Evolutionary conservation across 2,888 invertebrate genomes (phyloP).

Genomic region (Hedychridium roseum): DNA sequence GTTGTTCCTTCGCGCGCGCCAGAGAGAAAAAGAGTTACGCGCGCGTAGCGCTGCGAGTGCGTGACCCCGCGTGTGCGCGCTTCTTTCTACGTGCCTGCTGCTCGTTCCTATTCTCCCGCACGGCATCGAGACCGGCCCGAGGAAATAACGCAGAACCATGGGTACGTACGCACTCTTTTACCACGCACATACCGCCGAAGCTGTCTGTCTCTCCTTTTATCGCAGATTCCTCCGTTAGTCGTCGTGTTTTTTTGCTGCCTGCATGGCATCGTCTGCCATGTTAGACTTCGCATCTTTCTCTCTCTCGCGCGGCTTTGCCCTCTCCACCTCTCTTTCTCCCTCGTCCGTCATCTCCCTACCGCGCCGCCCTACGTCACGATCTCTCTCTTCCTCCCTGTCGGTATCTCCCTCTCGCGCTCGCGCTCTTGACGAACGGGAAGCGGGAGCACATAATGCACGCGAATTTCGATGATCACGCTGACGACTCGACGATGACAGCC

Average conservation of each 20-base stretch:
- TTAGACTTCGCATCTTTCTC: constrained; percentile 37
- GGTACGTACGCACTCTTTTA: constrained; percentile 21
- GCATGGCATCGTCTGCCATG: constrained; percentile 42
- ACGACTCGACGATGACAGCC: constrained; percentile 12
- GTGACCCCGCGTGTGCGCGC: constrained; percentile 35
- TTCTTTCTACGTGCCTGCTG: constrained; percentile 6
- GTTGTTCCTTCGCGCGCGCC: constrained; percentile 2
- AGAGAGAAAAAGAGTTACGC: constrained; percentile 19
- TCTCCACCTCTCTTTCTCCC: constrained; percentile 13
- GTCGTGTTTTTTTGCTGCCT: constrained; percentile 43
- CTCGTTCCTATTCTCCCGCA: constrained; percentile 4
- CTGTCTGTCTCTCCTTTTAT: constrained; percentile 20
- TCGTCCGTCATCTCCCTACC: constrained; percentile 4
- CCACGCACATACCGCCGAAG: constrained; percentile 3
- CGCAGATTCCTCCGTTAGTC: constrained; percentile 24
- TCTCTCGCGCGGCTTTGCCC: constrained; percentile 16
- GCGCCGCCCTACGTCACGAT: constrained; percentile 2
- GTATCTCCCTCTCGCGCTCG: constrained; percentile 11
- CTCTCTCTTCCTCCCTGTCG: constrained; percentile 13
- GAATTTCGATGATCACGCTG: constrained; percentile 23
- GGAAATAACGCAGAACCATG: constrained; percentile 22
- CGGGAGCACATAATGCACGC: too few species aligned
- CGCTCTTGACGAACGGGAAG: neutral
- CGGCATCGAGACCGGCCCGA: constrained; percentile 7
- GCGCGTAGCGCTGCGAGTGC: constrained; percentile 31